phyloP scores from a whole-genome alignment of 2,797 vertebrate genomes.

The Mallotus villosus region DNA sequence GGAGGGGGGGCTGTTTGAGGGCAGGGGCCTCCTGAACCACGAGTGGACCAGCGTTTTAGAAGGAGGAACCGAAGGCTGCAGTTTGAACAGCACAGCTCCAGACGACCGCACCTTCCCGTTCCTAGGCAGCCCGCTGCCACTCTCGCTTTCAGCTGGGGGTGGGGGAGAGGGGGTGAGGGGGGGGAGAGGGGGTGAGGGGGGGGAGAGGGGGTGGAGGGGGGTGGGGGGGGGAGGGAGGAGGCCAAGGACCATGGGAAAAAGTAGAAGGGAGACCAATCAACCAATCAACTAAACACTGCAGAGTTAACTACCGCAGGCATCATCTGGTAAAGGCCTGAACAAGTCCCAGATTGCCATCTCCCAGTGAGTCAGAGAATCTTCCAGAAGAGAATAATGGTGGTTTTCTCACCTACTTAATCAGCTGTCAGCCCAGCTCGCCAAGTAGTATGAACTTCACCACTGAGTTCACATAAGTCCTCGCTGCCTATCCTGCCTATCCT shows the following conservation, averaged over 20 bases:
- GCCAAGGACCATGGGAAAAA: no score
- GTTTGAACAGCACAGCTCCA: constrained; percentile 24
- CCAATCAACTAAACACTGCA: background rate
- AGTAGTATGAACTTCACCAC: constrained; percentile 9
- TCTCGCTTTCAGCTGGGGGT: constrained; percentile 40
- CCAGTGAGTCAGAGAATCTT: constrained; percentile 32
- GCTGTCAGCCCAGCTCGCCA: constrained; percentile 33
- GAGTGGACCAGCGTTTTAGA: constrained; percentile 7
- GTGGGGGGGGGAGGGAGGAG: background rate
- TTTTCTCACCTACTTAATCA: constrained; percentile 35
- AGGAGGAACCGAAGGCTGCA: constrained; percentile 46
- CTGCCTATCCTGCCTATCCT: no score
- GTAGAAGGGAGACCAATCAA: no score
- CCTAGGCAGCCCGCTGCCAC: constrained; percentile 18
- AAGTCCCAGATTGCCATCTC: constrained; percentile 23
- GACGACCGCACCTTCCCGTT: constrained; percentile 49
- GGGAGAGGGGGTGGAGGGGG: background rate
- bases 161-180: background rate
- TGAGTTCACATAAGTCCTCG: background rate
- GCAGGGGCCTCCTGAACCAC: constrained; percentile 21
- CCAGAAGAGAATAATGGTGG: constrained; percentile 14
- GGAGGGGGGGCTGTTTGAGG: background rate
- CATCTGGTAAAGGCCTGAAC: background rate
- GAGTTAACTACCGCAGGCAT: background rate
- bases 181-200: background rate